Base-by-base conservation (phyloP, 2,888 invertebrate species). In the Pterostichus madidus region DNA sequence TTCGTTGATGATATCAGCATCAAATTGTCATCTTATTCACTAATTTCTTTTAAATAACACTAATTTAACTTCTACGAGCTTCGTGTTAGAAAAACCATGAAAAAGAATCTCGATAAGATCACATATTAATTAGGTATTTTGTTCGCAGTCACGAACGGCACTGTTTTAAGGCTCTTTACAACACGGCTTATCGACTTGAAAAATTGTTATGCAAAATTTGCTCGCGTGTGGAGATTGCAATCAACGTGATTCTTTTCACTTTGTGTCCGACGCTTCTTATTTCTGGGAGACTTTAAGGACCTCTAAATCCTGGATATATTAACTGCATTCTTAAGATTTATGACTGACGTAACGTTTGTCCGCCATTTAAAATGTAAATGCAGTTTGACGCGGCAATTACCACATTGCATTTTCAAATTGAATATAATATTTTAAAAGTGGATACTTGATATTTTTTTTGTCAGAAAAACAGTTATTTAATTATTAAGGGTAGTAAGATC, bases 51-150 rank as follows among this genome's bases (percentile, higher is more conserved):
- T 13, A 75, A 52, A 75, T 52, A 75, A 75, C 75, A 75, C 49
- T 75, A 52, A 75, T 75, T 75, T 52, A 75, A n/a, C n/a, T 4
- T 17, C 15, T 24, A n/a, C 52, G n/a, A 49, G 75, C 31, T 75
- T 75, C 75, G 75, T 75, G 75, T 75, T 52, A 75, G 52, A 75
- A 75, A 75, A 52, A 71, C 71, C 52, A 52, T 52, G 52, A 52
- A 46, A 73, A 75, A 64, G 0, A 59, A 52, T 15, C 15, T 61
- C 15, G 80, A 80, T 80, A 44, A 56, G 11, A 80, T 80, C 80
- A 56, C 32, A 53, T 56, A 80, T 44, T 80, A 56, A 80, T 80
- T 80, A 71, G 68, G 80, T 80, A 80, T 80, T 80, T 80, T 80
- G 80, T 73, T 53, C 56, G 10, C 35, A 13, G 80, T 71, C 80